Evolutionary conservation across 2,113 vertebrate species (phyloP), one percentile per base, ranked within the genome.

Genomic region (Saguinus midas): DNA sequence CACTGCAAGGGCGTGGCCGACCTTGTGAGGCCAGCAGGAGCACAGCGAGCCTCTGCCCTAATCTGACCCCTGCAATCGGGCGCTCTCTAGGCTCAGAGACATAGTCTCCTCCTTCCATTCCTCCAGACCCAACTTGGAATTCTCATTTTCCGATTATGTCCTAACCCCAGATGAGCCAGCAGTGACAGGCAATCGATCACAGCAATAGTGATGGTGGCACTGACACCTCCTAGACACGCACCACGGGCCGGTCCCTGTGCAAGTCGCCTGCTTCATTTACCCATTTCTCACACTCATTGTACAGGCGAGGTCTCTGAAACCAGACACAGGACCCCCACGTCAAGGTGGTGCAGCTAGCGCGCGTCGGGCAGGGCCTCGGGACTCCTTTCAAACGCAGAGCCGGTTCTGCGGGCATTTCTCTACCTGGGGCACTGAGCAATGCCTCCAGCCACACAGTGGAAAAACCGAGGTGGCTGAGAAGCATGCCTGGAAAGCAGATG

Each of bases 1-100:
- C 29, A 12, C 5, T 29, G 17, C 3, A 10, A 18, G 0, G 0
- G 9, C 5, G 12, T 17, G 4, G 16, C 23, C 10, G 25, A 48
- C 35, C 55, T 48, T 3, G 18, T 1, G 1, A 12, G 21, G 40
- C 18, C 0, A 0, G 25, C 18, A 3, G 37, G 14, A 18, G 45
- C 43, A 5, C 55, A 25, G 4, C 8, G 40, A 43, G 29, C 10
- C 57, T 48, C 23, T 5, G 29, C 45, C 37, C 14, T 73, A 8
- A 6, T 52, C 48, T 48, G 23, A 52, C n/a, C 57, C 0, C 29
- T 35, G 75, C 4, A 0, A 40, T 17, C 35, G 0, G 8, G 5
- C 1, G 5, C 48, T 61, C 23, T 6, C n/a, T 57, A 32, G 35
- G 21, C 45, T 61, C 58, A 50, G 18, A 50, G 72, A 32, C 81